phyloP scores from a whole-genome alignment of 2,888 invertebrate species.

The Metacarcinus magister region DNA sequence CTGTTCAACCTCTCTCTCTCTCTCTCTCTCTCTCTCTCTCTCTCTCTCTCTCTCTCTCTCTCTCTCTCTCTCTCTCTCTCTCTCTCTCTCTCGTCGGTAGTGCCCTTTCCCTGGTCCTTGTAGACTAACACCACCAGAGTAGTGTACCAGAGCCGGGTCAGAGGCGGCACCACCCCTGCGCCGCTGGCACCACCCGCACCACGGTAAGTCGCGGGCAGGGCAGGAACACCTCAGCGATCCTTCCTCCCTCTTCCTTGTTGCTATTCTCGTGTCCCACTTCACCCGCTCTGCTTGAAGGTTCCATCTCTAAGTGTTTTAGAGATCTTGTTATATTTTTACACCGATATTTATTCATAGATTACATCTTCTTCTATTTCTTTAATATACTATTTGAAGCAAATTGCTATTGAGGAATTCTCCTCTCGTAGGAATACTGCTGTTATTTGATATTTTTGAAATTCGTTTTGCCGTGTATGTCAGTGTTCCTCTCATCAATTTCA shows the following conservation, averaged over 20 bases:
- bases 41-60: neutral
- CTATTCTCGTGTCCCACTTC: constrained; percentile 10
- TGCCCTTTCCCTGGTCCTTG: neutral
- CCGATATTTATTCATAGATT: neutral
- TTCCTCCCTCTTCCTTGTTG: constrained; percentile 27
- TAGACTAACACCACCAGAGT: constrained; percentile 2
- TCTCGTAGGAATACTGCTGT: neutral
- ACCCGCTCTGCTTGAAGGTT: constrained; percentile 33
- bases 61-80: constrained; percentile 57
- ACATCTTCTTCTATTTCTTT: neutral
- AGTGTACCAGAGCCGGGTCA: constrained; percentile 41
- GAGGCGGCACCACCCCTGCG: constrained; percentile 36
- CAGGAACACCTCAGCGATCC: constrained; percentile 11
- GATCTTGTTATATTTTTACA: neutral
- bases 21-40: constrained; percentile 64
- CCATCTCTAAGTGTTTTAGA: neutral
- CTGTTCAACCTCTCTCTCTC: constrained; percentile 30
- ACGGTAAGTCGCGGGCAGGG: constrained; percentile 39
- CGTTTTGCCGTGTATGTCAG: neutral
- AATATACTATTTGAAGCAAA: neutral
- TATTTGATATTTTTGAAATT: neutral
- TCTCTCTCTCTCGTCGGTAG: neutral
- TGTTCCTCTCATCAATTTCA: neutral
- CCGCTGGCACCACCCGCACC: constrained; percentile 29
- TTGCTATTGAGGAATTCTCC: neutral